phyloP scores from a whole-genome alignment of 2,113 vertebrate species.

The Perognathus longimembris region DNA sequence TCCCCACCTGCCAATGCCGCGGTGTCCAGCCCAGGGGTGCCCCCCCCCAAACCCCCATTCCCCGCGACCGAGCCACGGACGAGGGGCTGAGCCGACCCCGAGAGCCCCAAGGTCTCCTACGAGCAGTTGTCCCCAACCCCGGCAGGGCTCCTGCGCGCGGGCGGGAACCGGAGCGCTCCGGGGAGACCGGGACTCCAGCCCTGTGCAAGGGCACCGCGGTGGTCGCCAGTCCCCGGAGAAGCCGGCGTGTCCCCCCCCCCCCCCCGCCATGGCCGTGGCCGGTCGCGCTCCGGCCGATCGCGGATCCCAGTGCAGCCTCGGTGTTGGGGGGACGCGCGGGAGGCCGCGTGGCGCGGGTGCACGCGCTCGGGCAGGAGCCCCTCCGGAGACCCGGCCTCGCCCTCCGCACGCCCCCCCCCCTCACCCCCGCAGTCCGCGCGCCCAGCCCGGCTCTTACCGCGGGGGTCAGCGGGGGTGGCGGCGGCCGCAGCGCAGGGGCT shows the following conservation, averaged over 20 bases:
- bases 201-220: background rate
- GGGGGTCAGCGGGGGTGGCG: constrained; percentile 61
- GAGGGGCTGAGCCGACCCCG: background rate
- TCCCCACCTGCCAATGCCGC: background rate
- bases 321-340: too few relatives aligned
- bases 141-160: background rate
- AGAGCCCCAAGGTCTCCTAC: background rate
- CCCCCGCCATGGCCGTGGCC: background rate
- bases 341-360: too few relatives aligned
- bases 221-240: background rate
- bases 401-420: too few relatives aligned
- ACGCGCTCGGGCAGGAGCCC: too few relatives aligned
- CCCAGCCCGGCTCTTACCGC: constrained; percentile 66
- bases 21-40: background rate
- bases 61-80: background rate
- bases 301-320: too few relatives aligned
- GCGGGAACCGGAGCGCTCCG: too few relatives aligned
- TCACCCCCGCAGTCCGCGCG: too few relatives aligned
- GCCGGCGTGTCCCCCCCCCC: constrained; percentile 15
- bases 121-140: background rate
- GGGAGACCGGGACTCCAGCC: constrained; percentile 2
- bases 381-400: too few relatives aligned
- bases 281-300: too few relatives aligned
- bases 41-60: background rate
- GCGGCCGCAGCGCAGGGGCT: constrained; percentile 66